Evolutionary conservation across 2,113 vertebrate genomes (phyloP).

Genomic region (Lepus timidus): DNA sequence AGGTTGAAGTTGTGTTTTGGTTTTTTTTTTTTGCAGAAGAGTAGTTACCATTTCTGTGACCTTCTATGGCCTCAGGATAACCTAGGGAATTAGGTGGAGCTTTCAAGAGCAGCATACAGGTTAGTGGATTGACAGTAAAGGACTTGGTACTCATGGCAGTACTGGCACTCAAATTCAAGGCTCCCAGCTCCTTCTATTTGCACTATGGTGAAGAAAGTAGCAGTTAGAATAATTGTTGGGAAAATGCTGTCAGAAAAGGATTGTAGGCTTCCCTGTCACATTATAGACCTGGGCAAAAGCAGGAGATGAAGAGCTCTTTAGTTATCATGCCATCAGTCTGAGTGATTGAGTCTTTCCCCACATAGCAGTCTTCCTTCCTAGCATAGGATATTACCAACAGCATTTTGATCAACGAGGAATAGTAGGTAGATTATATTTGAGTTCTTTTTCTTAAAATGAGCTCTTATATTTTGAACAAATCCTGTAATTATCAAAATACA

Average conservation of each 20-base stretch:
- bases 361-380: background rate
- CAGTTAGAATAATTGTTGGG: background rate
- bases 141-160: background rate
- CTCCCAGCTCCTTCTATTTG: background rate
- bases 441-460: slow-evolving; percentile 36
- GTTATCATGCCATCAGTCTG: background rate
- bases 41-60: background rate
- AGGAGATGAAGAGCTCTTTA: slow-evolving; percentile 38
- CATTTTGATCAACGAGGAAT: background rate
- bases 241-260: slow-evolving; percentile 63
- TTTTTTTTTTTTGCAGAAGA: background rate
- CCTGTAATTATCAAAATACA: slow-evolving; percentile 5
- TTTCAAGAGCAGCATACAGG: background rate
- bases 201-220: background rate
- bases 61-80: background rate
- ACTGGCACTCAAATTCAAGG: background rate
- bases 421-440: background rate
- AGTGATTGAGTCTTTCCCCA: background rate
- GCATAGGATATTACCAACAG: background rate
- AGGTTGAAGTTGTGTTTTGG: background rate
- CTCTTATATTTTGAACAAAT: slow-evolving; percentile 5
- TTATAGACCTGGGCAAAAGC: slow-evolving; percentile 43
- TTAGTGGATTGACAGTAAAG: background rate
- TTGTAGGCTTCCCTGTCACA: slow-evolving; percentile 49
- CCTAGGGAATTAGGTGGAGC: background rate